phyloP scores from a whole-genome alignment of 2,797 vertebrate species.

The Phrynocephalus vlangalii region DNA sequence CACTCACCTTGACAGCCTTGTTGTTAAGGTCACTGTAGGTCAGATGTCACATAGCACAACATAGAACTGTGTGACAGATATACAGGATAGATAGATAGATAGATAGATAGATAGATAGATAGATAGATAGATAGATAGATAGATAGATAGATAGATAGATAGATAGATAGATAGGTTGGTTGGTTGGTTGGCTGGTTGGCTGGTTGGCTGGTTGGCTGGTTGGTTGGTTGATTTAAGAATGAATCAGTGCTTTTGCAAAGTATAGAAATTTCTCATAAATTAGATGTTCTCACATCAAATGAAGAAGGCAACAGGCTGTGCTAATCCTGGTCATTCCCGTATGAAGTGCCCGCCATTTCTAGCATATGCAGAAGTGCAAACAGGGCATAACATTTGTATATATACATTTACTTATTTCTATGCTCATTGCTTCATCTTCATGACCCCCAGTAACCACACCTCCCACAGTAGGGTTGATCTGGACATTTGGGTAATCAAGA shows the following conservation, averaged over 20 bases:
- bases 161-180: too few species aligned
- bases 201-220: too few species aligned
- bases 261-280: background rate
- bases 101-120: too few species aligned
- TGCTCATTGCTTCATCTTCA: background rate
- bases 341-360: background rate
- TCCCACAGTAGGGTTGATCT: background rate
- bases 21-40: too few species aligned
- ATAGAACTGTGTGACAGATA: too few species aligned
- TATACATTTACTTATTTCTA: background rate
- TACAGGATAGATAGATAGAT: too few species aligned
- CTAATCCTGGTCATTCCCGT: background rate
- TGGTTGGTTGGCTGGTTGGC: too few species aligned
- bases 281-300: background rate
- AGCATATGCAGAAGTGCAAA: background rate
- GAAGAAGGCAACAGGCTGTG: background rate
- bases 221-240: too few species aligned
- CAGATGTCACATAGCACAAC: too few species aligned
- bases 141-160: too few species aligned
- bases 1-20: too few species aligned
- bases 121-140: too few species aligned
- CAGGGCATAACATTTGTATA: background rate
- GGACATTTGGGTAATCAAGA: background rate
- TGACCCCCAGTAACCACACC: background rate
- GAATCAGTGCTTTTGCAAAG: background rate